These are phyloP conservation scores for Oplegnathus fasciatus DNA, from an alignment of 2,113 vertebrate genomes.

Conservation along the genomic window DNA sequence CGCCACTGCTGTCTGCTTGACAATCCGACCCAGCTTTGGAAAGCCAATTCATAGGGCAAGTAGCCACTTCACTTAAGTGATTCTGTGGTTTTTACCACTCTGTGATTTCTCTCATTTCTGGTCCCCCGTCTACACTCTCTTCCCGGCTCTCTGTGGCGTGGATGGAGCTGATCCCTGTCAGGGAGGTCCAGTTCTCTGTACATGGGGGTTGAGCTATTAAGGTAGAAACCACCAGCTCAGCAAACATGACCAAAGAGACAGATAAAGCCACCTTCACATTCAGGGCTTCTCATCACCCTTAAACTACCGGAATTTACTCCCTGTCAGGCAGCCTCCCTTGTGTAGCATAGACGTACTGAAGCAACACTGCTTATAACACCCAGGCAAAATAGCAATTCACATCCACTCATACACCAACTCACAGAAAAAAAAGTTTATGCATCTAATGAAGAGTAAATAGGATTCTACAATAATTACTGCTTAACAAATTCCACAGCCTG, in stretches of 20 bases:
- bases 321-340: conserved; percentile 47
- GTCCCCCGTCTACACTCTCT: neutral
- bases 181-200: conserved; percentile 43
- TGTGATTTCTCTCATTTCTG: conserved; percentile 43
- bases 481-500: conserved; percentile 32
- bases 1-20: neutral
- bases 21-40: conserved; percentile 15
- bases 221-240: conserved; percentile 70
- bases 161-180: conserved; percentile 66
- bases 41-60: conserved; percentile 33
- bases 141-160: neutral
- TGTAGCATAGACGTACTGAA: neutral
- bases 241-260: conserved; percentile 73
- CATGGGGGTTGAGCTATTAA: conserved; percentile 67
- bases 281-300: conserved; percentile 68
- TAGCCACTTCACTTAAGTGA: conserved; percentile 42
- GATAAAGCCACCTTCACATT: conserved; percentile 67
- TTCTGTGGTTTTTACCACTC: conserved; percentile 24
- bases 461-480: conserved; percentile 15
- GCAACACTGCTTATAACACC: conserved; percentile 19
- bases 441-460: conserved; percentile 48
- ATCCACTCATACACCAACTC: neutral
- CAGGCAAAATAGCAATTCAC: conserved; percentile 11
- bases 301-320: conserved; percentile 67
- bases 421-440: conserved; percentile 16